Conservation (phyloP, 2,797 vertebrate genomes). For the Pangasius krempfi region DNA sequence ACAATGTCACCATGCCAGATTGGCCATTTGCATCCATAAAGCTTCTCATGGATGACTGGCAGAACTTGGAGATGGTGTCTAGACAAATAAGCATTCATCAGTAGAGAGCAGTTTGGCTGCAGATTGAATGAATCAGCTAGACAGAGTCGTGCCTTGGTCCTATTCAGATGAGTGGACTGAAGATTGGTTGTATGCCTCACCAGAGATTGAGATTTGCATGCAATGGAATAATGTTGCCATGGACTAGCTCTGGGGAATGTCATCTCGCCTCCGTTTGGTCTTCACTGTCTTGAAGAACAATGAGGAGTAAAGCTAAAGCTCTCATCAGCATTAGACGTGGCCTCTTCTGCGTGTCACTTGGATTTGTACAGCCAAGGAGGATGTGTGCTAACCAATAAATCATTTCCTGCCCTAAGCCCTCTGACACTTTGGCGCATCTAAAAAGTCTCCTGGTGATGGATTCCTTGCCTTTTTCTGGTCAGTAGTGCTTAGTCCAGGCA, state of each 20-base stretch:
- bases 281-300: constrained; percentile 40
- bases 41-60: background rate
- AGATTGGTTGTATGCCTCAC: constrained; percentile 38
- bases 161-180: constrained; percentile 43
- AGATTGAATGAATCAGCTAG: constrained; percentile 36
- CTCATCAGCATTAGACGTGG: constrained; percentile 31
- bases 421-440: constrained; percentile 15
- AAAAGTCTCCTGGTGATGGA: constrained; percentile 37
- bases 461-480: background rate
- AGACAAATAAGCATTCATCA: constrained; percentile 33
- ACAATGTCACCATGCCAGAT: constrained; percentile 42
- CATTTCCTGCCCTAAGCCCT: constrained; percentile 35
- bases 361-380: constrained; percentile 27
- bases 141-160: constrained; percentile 23
- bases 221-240: constrained; percentile 52
- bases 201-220: constrained; percentile 48
- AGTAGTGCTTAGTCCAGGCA: background rate
- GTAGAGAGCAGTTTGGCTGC: constrained; percentile 8
- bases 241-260: constrained; percentile 44
- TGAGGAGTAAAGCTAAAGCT: constrained; percentile 29
- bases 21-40: constrained; percentile 10
- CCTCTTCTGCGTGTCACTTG: constrained; percentile 31
- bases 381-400: constrained; percentile 37
- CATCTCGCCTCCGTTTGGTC: constrained; percentile 47
- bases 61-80: constrained; percentile 35